phyloP scores from a whole-genome alignment of 2,888 invertebrate genomes.

The Ctenicera cuprea region DNA sequence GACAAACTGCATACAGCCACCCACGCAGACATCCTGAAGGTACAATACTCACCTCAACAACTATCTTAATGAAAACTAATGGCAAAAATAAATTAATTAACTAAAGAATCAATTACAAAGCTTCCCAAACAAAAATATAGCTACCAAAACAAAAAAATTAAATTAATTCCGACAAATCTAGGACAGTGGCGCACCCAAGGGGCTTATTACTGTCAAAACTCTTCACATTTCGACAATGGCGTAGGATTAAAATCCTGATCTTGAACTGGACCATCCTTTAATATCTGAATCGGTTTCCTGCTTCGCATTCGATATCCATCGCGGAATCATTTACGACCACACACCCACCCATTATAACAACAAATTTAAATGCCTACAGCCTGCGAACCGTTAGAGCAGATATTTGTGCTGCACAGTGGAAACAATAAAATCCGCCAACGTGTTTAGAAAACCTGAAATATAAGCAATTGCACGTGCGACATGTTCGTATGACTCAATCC shows the following conservation, averaged over 20 bases:
- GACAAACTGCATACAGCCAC: too few relatives aligned
- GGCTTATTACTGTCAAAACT: too few relatives aligned
- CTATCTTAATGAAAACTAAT: background rate
- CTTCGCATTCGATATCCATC: too few relatives aligned
- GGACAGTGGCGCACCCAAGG: too few relatives aligned
- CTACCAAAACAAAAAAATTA: background rate
- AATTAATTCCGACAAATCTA: background rate
- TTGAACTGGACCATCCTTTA: too few relatives aligned
- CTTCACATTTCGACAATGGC: too few relatives aligned
- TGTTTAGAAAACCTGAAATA: background rate
- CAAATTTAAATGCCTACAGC: slow-evolving; percentile 1
- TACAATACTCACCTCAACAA: too few relatives aligned
- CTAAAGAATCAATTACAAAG: background rate
- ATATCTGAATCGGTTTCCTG: too few relatives aligned
- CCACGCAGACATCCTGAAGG: too few relatives aligned
- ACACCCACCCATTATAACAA: background rate
- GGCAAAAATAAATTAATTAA: background rate
- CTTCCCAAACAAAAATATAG: background rate
- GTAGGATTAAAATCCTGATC: too few relatives aligned
- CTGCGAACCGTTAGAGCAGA: slow-evolving; percentile 5
- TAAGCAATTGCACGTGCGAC: slow-evolving; percentile 27
- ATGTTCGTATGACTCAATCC: slow-evolving; percentile 22
- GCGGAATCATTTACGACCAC: background rate
- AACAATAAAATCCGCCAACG: slow-evolving; percentile 26
- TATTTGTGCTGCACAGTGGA: slow-evolving; percentile 5